A percentile compares a stretch with the other conserved stretches of the same genome.
These are phyloP conservation scores for Ips nitidus DNA, from an alignment of 1,140 invertebrate species.

Conservation along the genomic window DNA sequence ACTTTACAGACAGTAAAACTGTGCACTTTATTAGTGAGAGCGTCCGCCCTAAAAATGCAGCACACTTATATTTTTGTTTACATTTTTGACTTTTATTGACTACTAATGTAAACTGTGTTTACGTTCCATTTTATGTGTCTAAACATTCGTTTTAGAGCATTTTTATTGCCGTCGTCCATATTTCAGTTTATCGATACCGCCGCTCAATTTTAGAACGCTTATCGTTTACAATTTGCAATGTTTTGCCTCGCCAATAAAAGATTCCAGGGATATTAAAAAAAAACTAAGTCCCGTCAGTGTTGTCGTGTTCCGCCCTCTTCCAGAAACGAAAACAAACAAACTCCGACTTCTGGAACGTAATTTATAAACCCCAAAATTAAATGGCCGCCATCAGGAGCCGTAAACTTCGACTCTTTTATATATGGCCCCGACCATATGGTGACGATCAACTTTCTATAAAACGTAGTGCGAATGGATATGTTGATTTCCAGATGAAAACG, in stretches of 20 bases:
- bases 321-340: slow-evolving; percentile 30
- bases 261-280: neutral
- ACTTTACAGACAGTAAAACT: slow-evolving; percentile 13
- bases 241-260: neutral
- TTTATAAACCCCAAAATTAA: slow-evolving; percentile 33
- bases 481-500: slow-evolving; percentile 37
- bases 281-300: neutral
- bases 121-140: slow-evolving; percentile 13
- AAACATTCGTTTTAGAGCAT: slow-evolving; percentile 13
- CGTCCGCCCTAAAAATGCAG: slow-evolving; percentile 11
- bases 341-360: slow-evolving; percentile 14
- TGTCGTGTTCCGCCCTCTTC: neutral
- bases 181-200: neutral
- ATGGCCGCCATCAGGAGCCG: slow-evolving; percentile 17
- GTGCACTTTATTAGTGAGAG: slow-evolving; percentile 7
- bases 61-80: slow-evolving; percentile 19
- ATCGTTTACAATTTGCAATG: no score
- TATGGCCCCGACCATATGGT: slow-evolving; percentile 26
- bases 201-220: neutral
- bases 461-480: slow-evolving; percentile 35
- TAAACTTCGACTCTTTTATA: slow-evolving; percentile 12
- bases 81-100: slow-evolving; percentile 14
- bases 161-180: neutral
- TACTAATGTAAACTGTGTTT: slow-evolving; percentile 15
- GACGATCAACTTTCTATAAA: slow-evolving; percentile 33